Base-by-base conservation (phyloP, 1,140 invertebrate genomes). In the Geopemphigus sp. region DNA sequence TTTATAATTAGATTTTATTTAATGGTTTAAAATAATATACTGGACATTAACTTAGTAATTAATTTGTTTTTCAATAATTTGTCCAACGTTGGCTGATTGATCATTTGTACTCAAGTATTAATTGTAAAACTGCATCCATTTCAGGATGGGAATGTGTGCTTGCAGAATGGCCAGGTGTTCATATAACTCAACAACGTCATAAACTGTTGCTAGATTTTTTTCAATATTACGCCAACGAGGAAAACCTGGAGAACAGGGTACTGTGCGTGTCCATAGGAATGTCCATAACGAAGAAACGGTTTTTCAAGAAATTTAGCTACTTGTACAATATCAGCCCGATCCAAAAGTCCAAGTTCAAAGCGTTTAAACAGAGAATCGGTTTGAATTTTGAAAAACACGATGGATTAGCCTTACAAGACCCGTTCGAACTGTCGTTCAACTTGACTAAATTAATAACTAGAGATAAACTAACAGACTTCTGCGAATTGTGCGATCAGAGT, bases 161-260 rank as follows among this genome's bases (percentile, higher is more conserved):
- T 24, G 29, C 17, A 22, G 8, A 76, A 59, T 19, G 54, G 26
- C 29, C 11, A 0, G 0, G 0, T n/a, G n/a, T n/a, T 24, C 3
- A 24, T 1, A 61, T 15, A 8, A 12, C n/a, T 0, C 6, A 1
- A 8, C 17, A 24, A 10, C 45, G 22, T 8, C 6, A 5, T 10
- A 50, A 57, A 45, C 32, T 76, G 26, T 26, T 76, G 17, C 26
- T 57, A 8, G 73, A 32, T 26, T 76, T 76, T 59, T 76, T 61
- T 10, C n/a, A 57, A 59, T 76, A 47, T 15, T 76, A 76, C 17
- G n/a, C 53, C n/a, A 22, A 76, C 11, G 22, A 24, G n/a, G n/a
- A 17, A 59, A 59, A 5, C 6, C n/a, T 76, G 8, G 59, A 24
- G n/a, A 6, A 56, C 0, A 2, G 56, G n/a, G 73, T 76, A 45